Percentiles rank a stretch among this genome's conserved stretches.
These are phyloP conservation scores for Varanus salvator DNA, from an alignment of 2,113 vertebrate species.

Conservation along the genomic window DNA sequence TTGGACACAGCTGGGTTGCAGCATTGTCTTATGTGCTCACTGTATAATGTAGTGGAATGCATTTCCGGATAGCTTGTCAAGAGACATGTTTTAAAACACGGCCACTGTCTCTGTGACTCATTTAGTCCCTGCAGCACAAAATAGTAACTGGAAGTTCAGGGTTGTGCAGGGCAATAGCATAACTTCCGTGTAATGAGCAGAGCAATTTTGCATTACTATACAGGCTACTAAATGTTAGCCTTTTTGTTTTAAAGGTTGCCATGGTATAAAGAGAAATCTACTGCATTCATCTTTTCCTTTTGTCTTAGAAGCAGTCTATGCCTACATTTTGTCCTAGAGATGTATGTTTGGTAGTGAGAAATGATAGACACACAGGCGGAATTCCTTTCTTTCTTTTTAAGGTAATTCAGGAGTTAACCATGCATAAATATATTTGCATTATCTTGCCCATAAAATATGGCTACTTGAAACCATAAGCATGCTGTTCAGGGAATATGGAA, in stretches of 20 bases:
- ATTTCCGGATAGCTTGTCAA: constrained; percentile 20
- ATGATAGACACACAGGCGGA: background rate
- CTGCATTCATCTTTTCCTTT: background rate
- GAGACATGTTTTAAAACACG: background rate
- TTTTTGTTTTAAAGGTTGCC: background rate
- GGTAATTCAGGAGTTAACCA: background rate
- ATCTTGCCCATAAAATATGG: background rate
- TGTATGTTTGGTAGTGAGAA: background rate
- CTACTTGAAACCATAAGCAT: background rate
- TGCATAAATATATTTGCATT: background rate
- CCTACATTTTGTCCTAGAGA: background rate
- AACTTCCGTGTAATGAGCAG: constrained; percentile 12
- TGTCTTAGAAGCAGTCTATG: background rate
- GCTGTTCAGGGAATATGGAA: background rate
- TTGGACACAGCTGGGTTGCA: constrained; percentile 33
- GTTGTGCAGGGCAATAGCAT: background rate
- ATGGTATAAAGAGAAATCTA: background rate
- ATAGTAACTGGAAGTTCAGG: constrained; percentile 34
- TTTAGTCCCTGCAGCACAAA: background rate
- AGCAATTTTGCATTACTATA: background rate
- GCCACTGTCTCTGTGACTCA: accelerated
- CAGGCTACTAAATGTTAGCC: background rate
- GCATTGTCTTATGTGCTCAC: background rate
- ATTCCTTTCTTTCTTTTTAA: background rate
- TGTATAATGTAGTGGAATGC: constrained; percentile 33